phyloP scores from a whole-genome alignment of 2,888 invertebrate genomes.

The Pachydiplax longipennis region DNA sequence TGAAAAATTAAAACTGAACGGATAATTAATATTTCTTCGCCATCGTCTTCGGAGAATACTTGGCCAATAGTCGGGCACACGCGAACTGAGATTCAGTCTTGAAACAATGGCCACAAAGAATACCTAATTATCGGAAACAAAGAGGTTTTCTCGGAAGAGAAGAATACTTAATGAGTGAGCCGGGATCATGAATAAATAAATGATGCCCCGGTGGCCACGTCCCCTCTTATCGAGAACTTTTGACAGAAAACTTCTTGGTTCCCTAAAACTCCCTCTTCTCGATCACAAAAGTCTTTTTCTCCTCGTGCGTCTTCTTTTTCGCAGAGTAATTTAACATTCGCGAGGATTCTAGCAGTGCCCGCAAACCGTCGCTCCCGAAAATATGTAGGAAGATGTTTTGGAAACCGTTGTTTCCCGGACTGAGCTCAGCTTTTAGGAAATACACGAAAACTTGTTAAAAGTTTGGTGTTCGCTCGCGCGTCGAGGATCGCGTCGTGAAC shows the following conservation, averaged over 20 bases:
- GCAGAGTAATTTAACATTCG: not conserved
- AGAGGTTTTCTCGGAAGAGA: not conserved
- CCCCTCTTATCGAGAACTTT: slow-evolving; percentile 11
- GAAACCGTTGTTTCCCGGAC: no score
- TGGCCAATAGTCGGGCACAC: not conserved
- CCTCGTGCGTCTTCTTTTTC: not conserved
- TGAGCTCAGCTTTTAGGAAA: no score
- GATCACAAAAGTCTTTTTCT: not conserved
- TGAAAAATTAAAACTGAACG: no score
- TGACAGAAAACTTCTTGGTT: not conserved
- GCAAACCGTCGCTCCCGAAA: no score
- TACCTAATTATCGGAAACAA: slow-evolving; percentile 35
- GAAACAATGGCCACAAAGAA: not conserved
- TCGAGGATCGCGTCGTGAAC: no score
- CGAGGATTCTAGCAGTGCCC: not conserved
- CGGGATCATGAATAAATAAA: slow-evolving; percentile 26
- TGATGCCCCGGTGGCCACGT: not conserved
- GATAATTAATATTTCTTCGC: no score
- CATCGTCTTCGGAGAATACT: not conserved
- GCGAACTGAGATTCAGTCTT: not conserved
- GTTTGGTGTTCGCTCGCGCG: no score
- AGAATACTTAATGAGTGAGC: slow-evolving; percentile 18
- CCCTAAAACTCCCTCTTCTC: not conserved
- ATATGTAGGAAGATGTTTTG: no score
- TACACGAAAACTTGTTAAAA: no score